These are phyloP conservation scores for Gryllus longicercus DNA, from an alignment of 2,888 invertebrate species.

Conservation along the genomic window DNA sequence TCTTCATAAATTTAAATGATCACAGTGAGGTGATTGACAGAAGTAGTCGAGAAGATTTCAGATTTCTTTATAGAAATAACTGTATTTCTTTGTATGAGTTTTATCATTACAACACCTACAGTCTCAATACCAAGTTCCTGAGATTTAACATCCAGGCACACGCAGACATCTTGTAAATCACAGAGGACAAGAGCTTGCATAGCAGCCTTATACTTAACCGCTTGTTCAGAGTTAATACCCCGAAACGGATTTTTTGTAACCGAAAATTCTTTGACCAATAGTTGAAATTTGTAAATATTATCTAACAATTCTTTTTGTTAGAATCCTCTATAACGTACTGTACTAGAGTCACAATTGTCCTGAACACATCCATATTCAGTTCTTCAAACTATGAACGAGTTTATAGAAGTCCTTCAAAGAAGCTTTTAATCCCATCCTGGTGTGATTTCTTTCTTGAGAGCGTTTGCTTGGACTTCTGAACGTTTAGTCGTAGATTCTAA, in stretches of 20 bases:
- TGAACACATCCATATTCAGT: constrained; percentile 88
- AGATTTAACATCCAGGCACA: constrained; percentile 96
- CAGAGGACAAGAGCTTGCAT: constrained; percentile 98
- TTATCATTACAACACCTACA: constrained; percentile 99
- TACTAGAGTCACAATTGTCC: constrained; percentile 91
- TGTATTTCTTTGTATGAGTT: constrained; percentile 94
- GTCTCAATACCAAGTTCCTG: constrained; percentile 99
- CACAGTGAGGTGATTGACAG: constrained; percentile 98
- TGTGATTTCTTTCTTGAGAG: constrained; percentile 93
- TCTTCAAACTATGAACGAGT: constrained; percentile 99
- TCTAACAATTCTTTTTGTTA: constrained; percentile 97
- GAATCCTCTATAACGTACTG: constrained; percentile 96
- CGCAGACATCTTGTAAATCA: constrained; percentile 95
- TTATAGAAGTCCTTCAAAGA: constrained; percentile 97
- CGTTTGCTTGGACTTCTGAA: constrained; percentile 95
- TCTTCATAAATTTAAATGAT: constrained; percentile 97
- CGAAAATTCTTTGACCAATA: constrained; percentile 91
- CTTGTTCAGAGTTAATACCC: constrained; percentile 98
- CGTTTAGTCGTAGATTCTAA: constrained; percentile 94
- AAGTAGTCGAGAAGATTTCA: constrained; percentile 98
- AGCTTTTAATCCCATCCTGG: constrained; percentile 96
- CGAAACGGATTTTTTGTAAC: constrained; percentile 95
- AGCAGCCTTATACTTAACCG: constrained; percentile 97
- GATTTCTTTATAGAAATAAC: constrained; percentile 99
- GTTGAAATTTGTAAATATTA: constrained; percentile 98